Evolutionary conservation across 2,888 invertebrate species (phyloP), one percentile per base, ranked within the genome.

Genomic region (Gastrophysa polygoni): DNA sequence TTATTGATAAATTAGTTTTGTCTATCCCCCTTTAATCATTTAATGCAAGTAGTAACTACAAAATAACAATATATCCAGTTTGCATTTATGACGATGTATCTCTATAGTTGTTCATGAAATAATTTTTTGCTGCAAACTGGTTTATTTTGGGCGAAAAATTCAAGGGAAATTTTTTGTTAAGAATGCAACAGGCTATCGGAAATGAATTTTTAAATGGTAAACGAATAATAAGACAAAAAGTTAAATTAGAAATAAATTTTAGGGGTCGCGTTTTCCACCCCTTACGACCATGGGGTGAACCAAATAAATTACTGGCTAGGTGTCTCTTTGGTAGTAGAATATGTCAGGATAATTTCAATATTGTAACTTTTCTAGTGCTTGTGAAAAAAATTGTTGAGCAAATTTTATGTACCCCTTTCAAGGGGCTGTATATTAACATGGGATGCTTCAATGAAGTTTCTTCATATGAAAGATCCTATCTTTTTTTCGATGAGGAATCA

Each of bases 101-200:
- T 55, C 55, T 55, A 46, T 55, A 55, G 55, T 55, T 44, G 55
- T 55, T 55, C 55, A 46, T 55, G 44, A 55, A 55, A 55, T 55
- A 55, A 55, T 52, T 14, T 52, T 52, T 52, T 34, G 52, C 52
- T 52, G 52, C 49, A 6, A 14, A 49, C 49, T 28, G 49, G 49
- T 49, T 38, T n/a, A 38, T 38, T 38, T 38, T 38, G 38, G 38
- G 38, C 38, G 14, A 38, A 38, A 38, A 38, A 50, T n/a, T 17
- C 57, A 58, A 61, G 61, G 28, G 57, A 61, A 24, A 51, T 58
- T 50, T 58, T 61, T 62, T 58, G 58, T 62, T 62, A 47, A 62
- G 52, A 62, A 62, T 62, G 59, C 61, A 64, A 56, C 58, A 57
- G 55, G 61, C 58, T 57, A 55, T 64, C 57, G 51, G 61, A 64